These are phyloP conservation scores for Drosophila neonasuta DNA, from an alignment of 2,888 invertebrate genomes.

Conservation along the genomic window DNA sequence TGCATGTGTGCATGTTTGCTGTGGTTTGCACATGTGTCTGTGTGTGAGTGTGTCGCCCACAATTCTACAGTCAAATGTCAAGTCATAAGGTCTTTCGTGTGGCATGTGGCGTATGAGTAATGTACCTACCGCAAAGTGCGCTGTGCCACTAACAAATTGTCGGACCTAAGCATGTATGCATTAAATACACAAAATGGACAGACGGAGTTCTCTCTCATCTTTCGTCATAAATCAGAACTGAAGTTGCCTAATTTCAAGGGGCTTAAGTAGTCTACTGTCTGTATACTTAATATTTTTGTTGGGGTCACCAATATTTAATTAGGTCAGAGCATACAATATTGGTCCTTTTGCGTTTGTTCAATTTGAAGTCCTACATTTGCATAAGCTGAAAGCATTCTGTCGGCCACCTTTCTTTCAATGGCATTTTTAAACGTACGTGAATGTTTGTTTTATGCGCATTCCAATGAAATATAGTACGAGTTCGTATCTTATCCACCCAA, in stretches of 20 bases:
- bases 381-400: slow-evolving; percentile 2
- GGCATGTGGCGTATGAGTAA: slow-evolving; percentile 41
- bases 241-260: background rate
- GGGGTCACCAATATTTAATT: slow-evolving; percentile 23
- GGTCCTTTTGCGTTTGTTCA: background rate
- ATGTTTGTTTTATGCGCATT: slow-evolving; percentile 12
- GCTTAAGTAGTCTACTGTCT: slow-evolving; percentile 3
- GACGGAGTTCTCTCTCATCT: background rate
- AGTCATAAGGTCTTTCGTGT: slow-evolving; percentile 48
- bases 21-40: background rate
- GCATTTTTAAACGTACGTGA: slow-evolving; percentile 3
- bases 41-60: slow-evolving; percentile 5
- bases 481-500: slow-evolving; percentile 1
- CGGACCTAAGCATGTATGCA: background rate
- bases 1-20: slow-evolving; percentile 3
- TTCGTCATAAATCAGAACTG: background rate
- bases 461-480: slow-evolving; percentile 15
- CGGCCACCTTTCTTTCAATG: slow-evolving; percentile 5
- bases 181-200: slow-evolving; percentile 3
- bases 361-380: slow-evolving; percentile 9
- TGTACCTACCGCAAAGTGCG: slow-evolving; percentile 5
- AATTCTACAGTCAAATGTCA: slow-evolving; percentile 45
- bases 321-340: slow-evolving; percentile 1
- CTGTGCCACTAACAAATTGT: slow-evolving; percentile 17
- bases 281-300: background rate